Evolutionary conservation across 1,140 invertebrate genomes (phyloP).

Genomic region (Drosophila orena): DNA sequence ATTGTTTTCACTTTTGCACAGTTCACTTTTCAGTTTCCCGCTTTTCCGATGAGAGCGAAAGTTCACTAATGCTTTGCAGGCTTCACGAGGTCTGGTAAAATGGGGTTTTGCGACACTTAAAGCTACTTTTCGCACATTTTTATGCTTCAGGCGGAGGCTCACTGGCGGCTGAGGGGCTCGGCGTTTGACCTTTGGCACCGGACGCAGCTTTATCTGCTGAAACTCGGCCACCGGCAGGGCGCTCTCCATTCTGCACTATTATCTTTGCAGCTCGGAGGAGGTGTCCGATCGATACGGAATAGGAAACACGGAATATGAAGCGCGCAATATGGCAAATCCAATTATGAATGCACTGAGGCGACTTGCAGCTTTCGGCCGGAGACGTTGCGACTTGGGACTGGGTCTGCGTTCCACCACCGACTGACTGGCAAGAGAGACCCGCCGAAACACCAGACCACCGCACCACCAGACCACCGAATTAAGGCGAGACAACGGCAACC

Average conservation of each 20-base stretch:
- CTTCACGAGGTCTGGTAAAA: conserved; percentile 8
- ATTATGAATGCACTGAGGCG: conserved; percentile 61
- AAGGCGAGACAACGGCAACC: conserved; percentile 51
- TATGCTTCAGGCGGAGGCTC: conserved; percentile 51
- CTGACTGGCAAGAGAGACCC: conserved; percentile 58
- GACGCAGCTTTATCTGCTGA: conserved; percentile 75
- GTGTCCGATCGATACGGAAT: conserved; percentile 37
- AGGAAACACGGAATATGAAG: conserved; percentile 38
- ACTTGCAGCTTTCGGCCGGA: conserved; percentile 15
- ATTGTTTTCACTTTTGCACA: conserved; percentile 43
- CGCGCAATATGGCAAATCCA: conserved; percentile 69
- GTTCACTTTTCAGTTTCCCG: conserved; percentile 4
- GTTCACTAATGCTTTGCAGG: conserved; percentile 5
- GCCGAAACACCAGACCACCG: conserved; percentile 56
- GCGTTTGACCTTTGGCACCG: conserved; percentile 77
- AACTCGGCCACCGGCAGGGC: conserved; percentile 74
- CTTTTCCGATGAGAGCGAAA: conserved; percentile 27
- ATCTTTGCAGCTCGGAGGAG: conserved; percentile 3
- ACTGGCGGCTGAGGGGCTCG: conserved; percentile 70
- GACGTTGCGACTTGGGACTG: conserved; percentile 49
- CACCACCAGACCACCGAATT: conserved; percentile 59
- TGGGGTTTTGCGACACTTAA: conserved; percentile 23
- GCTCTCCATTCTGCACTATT: conserved; percentile 54
- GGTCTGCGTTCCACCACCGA: conserved; percentile 63
- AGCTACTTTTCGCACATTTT: conserved; percentile 59